Percentiles rank a stretch among this genome's conserved stretches.
phyloP scores from a whole-genome alignment of 2,113 vertebrate genomes.

The Edolisoma coerulescens region DNA sequence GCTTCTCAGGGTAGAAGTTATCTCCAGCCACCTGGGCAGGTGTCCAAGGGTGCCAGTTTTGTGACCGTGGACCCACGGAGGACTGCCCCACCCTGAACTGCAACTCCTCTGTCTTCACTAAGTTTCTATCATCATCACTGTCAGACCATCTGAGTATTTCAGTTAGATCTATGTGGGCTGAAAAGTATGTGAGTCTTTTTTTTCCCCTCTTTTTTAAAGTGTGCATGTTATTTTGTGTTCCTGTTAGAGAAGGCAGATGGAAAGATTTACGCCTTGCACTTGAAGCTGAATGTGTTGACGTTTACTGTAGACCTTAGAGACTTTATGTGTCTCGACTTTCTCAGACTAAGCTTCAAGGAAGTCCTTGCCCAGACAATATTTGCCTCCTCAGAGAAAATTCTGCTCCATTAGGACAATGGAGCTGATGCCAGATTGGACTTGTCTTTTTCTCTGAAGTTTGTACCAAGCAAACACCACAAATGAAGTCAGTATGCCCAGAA shows the following conservation, averaged over 20 bases:
- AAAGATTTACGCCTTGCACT: conserved; percentile 6
- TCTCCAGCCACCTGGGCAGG: background rate
- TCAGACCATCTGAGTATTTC: background rate
- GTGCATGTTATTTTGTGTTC: background rate
- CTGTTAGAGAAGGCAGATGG: background rate
- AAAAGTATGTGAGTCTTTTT: background rate
- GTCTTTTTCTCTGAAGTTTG: background rate
- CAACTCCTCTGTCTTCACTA: background rate
- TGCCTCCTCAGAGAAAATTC: background rate
- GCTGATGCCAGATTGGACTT: background rate
- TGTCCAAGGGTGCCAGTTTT: background rate
- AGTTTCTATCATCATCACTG: background rate
- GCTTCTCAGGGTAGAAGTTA: background rate
- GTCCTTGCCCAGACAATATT: background rate
- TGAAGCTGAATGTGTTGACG: background rate
- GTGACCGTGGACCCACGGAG: background rate
- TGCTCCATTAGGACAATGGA: background rate
- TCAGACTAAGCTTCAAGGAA: background rate
- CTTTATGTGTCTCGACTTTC: background rate
- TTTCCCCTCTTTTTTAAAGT: background rate
- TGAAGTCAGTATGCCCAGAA: background rate
- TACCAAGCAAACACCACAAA: background rate
- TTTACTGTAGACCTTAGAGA: background rate
- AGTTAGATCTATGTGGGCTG: background rate
- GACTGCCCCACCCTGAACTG: background rate